Percentiles rank a stretch among this genome's conserved stretches.
Evolutionary conservation across 2,888 invertebrate species (phyloP).

Genomic region (Habroteleia sp.): DNA sequence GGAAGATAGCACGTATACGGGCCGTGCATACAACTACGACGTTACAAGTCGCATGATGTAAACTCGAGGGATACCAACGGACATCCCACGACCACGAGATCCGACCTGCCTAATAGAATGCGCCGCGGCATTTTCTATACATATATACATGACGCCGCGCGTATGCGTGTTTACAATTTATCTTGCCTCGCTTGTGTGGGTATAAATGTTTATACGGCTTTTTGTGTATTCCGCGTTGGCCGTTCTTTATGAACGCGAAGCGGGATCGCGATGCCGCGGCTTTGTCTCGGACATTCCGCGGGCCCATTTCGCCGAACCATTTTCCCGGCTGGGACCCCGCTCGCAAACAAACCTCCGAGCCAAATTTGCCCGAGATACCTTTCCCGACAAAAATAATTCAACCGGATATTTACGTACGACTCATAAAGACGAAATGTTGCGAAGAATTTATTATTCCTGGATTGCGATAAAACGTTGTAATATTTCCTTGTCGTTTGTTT

Average conservation of each 20-base stretch:
- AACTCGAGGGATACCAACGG: constrained; percentile 57
- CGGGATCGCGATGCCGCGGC: constrained; percentile 23
- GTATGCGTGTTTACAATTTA: constrained; percentile 53
- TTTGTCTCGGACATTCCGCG: constrained; percentile 17
- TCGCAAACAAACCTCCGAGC: too few species aligned
- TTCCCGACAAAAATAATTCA: too few species aligned
- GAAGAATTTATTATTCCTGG: too few species aligned
- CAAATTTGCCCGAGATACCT: too few species aligned
- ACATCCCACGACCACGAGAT: constrained; percentile 60
- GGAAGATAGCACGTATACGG: constrained; percentile 46
- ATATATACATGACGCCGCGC: constrained; percentile 41
- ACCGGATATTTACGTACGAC: too few species aligned
- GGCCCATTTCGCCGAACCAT: not conserved
- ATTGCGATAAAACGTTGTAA: too few species aligned
- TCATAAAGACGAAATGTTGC: too few species aligned
- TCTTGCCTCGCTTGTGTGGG: constrained; percentile 33
- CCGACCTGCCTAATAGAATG: constrained; percentile 59
- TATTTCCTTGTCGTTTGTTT: too few species aligned
- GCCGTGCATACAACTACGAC: constrained; percentile 40
- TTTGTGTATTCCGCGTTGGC: constrained; percentile 42
- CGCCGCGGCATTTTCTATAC: constrained; percentile 42
- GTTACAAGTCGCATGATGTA: constrained; percentile 60
- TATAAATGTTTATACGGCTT: constrained; percentile 50
- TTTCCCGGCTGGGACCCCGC: not conserved
- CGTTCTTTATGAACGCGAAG: constrained; percentile 12